Conservation (phyloP, 2,888 invertebrate genomes). For the Plutella xylostella region DNA sequence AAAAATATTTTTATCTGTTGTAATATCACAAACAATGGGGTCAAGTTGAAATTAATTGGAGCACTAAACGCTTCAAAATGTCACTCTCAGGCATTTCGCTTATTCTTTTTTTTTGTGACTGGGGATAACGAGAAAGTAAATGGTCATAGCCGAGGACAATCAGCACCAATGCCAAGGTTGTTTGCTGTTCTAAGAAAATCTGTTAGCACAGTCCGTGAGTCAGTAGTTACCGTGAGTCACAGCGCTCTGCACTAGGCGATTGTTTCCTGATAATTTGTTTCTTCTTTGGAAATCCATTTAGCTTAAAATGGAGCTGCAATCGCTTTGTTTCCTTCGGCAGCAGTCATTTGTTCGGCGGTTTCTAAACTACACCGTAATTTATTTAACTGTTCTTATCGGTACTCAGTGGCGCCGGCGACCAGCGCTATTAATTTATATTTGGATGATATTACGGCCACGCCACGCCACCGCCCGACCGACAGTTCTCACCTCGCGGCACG, state of each 20-base stretch:
- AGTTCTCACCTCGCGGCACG: conserved; percentile 5
- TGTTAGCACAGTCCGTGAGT: conserved; percentile 49
- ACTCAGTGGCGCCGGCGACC: no score
- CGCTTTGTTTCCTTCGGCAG: not conserved
- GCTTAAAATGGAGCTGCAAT: not conserved
- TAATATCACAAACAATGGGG: not conserved
- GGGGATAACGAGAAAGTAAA: not conserved
- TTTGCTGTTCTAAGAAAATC: conserved; percentile 57
- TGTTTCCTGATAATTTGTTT: conserved; percentile 47
- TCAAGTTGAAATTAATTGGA: conserved; percentile 3
- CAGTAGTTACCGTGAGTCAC: conserved; percentile 46
- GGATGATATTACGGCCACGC: not conserved
- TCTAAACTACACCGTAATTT: not conserved
- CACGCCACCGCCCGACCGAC: not conserved
- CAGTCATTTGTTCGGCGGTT: not conserved
- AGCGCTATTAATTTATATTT: conserved; percentile 6
- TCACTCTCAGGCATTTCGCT: conserved; percentile 2
- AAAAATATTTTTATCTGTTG: no score
- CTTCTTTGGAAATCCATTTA: conserved; percentile 33
- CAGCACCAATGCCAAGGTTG: conserved; percentile 46
- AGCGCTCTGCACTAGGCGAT: conserved; percentile 31
- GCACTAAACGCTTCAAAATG: conserved; percentile 2
- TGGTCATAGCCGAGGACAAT: not conserved
- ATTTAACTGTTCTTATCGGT: conserved; percentile 2
- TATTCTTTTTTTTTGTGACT: not conserved